Evolutionary conservation across 2,113 vertebrate species (phyloP), one percentile per base, ranked within the genome.

Genomic region (Apeltes quadracus): DNA sequence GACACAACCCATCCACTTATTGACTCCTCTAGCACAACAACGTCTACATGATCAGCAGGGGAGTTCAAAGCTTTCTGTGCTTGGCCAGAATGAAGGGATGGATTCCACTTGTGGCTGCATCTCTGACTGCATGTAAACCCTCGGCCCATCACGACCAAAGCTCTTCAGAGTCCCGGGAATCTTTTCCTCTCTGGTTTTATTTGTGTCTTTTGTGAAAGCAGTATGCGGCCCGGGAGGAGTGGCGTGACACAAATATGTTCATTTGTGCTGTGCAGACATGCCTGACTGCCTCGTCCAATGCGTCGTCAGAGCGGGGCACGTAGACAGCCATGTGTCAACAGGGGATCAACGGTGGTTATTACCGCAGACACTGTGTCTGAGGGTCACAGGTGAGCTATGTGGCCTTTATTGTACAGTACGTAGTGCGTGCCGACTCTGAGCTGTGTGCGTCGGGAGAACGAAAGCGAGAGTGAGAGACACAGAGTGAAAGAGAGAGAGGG

Each of bases 331-430:
- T 76, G 81, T 89, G 88, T 90, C 89, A 90, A 85, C 89, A 81
- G 72, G 63, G 82, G 82, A 90, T 89, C 69, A 84, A 81, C 71
- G 78, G 79, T 80, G 79, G 90, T 90, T 88, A 90, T 91, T 90
- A 89, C 74, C 73, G 72, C 75, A 89, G 86, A 90, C 87, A 81
- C 43, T 25, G 69, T 78, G 88, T 88, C 88, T 90, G 65, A 78
- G 87, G 88, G 89, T 90, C 88, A 89, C 79, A 87, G 84, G 83
- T 84, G 83, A 90, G 81, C 79, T 81, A 84, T 85, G 87, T 83
- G 59, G 68, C 69, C 78, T 66, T 83, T 82, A 89, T 87, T 88
- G 88, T 82, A 84, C 78, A 78, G 58, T 81, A 61, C 75, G 82
- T 27, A 51, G 72, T 15, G 56, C 53, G 63, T 83, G 85, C 82